Base-by-base conservation (phyloP, 2,888 invertebrate species). In the Caenorhabditis sp. region DNA sequence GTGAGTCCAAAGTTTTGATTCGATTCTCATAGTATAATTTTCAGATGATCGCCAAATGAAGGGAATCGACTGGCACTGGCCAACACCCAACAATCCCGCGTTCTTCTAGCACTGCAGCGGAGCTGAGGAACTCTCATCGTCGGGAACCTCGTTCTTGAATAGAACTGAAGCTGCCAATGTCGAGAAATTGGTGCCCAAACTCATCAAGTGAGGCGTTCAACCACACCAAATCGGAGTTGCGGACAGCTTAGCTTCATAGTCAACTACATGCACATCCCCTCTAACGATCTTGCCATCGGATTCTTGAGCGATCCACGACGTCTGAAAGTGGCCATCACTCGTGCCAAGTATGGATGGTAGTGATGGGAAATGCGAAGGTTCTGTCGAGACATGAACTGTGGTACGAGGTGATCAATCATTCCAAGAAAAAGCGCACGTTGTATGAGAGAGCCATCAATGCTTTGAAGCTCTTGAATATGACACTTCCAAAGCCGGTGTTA, bases 311-410 rank as follows among this genome's bases (percentile, higher is more conserved):
- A 99, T 93, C 98, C 99, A 0, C 94, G 99, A 2, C 95, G 99
- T 69, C 94, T 99, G 68, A 99, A 99, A 93, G 99, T 99, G 0
- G 99, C 99, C 0, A 93, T 99, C 22, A 99, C 99, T 0, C 95
- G 99, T 79, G 97, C 99, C 7, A 97, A 97, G 93, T 94, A 92
- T 85, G 92, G 90, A 82, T 91, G 58, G 98, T 99, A 86, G 96
- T 99, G 85, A 97, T 99, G 70, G 99, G 99, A 70, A 99, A 99
- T 93, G 98, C 99, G 0, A 99, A 98, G 93, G 98, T 99, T n/a
- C 94, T 99, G 3, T 97, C 98, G 8, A 98, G 94, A 93, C 98
- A 99, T 93, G 96, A 97, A 0, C 94, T 99, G 1, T 99, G 99
- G 99, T 98, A 99, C 93, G 98, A 99, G 92, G 94, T 99, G 89